Evolutionary conservation across 2,888 invertebrate species (phyloP), one percentile per base, ranked within the genome.

Genomic region (Nemotelus pantherinus): DNA sequence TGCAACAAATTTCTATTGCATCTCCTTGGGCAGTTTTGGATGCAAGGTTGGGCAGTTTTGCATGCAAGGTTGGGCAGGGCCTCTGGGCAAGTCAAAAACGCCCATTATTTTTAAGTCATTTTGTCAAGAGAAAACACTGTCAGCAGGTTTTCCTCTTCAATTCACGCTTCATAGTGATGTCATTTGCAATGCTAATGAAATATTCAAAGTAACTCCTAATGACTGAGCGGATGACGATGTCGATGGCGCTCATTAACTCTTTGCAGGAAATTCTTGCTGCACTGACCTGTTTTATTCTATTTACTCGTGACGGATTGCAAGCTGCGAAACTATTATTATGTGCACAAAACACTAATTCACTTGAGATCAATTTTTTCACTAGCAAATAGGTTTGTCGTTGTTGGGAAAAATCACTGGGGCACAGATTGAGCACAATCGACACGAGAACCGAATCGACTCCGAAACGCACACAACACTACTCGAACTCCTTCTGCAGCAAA

Each of bases 141-240:
- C 25, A 25, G 25, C 25, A 25, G 25, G 25, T 25, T 25, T 25
- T 65, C 65, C 45, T 10, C 65, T 3, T 5, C 9, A 3, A 63
- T 63, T 41, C 47, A 63, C 63, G 47, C 7, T 65, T 55, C 70
- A 63, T 63, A 53, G 55, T 70, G 70, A 70, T 55, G 70, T 70
- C 70, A 70, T 70, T 44, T 70, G 47, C 70, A 70, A 53, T 70
- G 70, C 55, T 70, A 70, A 70, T 70, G 55, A 70, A 70, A 70
- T 55, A 70, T 70, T 53, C 70, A 70, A 55, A n/a, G 25, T 45
- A 48, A 25, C 44, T 45, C 50, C 67, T 6, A 63, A 43, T 43
- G 25, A 70, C 53, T 53, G 7, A 25, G 50, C 70, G 70, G 39
- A 50, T 48, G 48, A 67, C 25, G 25, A 70, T 55, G 70, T 39